phyloP scores from a whole-genome alignment of 2,888 invertebrate species.

The Drosophila pseudotakahashii region DNA sequence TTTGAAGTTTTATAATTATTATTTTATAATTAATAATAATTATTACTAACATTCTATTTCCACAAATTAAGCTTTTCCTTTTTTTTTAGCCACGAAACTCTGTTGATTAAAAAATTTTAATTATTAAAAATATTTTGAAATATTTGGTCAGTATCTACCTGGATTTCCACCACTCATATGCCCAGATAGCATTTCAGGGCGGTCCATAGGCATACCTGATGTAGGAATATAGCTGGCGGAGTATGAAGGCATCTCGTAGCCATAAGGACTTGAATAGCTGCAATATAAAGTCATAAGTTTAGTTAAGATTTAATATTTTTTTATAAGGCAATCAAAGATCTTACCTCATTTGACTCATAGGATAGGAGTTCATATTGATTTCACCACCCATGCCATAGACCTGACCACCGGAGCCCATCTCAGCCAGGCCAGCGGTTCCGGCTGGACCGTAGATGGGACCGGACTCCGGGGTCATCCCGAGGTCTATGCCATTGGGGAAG shows the following conservation, averaged over 20 bases:
- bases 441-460: conserved; percentile 4
- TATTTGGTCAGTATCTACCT: neutral
- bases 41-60: neutral
- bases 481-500: conserved; percentile 37
- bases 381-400: conserved; percentile 35
- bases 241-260: conserved; percentile 14
- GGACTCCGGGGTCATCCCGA: conserved; percentile 13
- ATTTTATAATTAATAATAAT: neutral
- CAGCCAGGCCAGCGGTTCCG: conserved; percentile 15
- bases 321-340: neutral
- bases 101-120: neutral
- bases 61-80: neutral
- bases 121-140: neutral
- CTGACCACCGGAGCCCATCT: conserved; percentile 24
- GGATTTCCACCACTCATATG: neutral
- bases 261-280: conserved; percentile 32
- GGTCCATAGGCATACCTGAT: neutral
- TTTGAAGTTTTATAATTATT: neutral
- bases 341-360: conserved; percentile 32
- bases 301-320: neutral
- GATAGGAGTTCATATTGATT: conserved; percentile 20
- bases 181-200: neutral
- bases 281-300: neutral
- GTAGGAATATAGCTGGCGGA: neutral
- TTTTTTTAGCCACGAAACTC: neutral